Percentiles rank a stretch among this genome's conserved stretches.
phyloP scores from a whole-genome alignment of 2,888 invertebrate species.

The Eugnorisma glareosa region DNA sequence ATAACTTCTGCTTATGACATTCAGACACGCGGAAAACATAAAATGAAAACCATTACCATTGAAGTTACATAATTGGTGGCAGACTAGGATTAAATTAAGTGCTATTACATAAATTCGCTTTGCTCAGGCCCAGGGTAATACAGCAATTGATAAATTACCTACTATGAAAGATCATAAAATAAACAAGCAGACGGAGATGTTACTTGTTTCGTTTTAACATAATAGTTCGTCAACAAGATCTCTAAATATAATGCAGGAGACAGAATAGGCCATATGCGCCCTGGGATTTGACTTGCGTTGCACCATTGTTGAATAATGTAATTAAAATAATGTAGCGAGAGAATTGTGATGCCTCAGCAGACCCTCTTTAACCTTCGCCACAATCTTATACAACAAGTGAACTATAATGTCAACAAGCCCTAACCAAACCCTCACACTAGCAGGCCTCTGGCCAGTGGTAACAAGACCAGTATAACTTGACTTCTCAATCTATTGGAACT shows the following conservation, averaged over 20 bases:
- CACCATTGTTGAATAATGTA: not conserved
- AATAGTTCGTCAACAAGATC: not conserved
- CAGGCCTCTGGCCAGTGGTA: not conserved
- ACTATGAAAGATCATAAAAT: constrained; percentile 12
- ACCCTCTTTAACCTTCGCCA: not conserved
- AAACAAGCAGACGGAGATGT: not conserved
- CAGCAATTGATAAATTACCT: constrained; percentile 14
- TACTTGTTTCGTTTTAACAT: not conserved
- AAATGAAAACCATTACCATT: constrained; percentile 34
- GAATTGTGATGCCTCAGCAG: not conserved
- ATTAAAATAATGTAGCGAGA: too few species aligned
- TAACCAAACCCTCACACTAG: not conserved
- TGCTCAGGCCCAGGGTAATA: not conserved
- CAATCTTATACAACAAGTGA: not conserved
- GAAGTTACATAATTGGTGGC: constrained; percentile 22
- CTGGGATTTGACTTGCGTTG: too few species aligned
- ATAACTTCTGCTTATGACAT: constrained; percentile 25
- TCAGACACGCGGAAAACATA: constrained; percentile 39
- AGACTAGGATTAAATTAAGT: constrained; percentile 14
- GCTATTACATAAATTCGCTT: constrained; percentile 41
- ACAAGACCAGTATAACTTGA: not conserved
- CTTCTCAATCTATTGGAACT: not conserved
- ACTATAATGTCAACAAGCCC: not conserved
- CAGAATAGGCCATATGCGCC: not conserved
- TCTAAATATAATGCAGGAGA: not conserved